A percentile compares a stretch with the other conserved stretches of the same genome.
These are phyloP conservation scores for Drosophila melanocephala DNA, from an alignment of 2,888 invertebrate genomes.

Conservation along the genomic window DNA sequence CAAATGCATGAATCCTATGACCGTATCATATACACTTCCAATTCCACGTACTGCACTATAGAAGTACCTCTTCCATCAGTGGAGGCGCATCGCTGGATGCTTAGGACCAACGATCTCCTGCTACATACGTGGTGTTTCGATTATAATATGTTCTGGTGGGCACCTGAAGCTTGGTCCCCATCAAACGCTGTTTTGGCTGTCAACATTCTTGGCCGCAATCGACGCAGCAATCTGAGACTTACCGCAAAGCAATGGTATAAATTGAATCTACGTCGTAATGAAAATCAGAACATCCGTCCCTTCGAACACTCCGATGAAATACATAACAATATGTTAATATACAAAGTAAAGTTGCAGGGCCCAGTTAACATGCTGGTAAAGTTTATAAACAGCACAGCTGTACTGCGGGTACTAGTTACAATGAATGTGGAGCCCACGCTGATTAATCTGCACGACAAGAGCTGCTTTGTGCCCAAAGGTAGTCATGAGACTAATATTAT, in stretches of 20 bases:
- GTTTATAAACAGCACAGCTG: conserved; percentile 17
- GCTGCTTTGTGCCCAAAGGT: conserved; percentile 16
- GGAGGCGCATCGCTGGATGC: neutral
- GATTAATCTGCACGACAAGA: neutral
- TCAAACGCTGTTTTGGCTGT: conserved; percentile 18
- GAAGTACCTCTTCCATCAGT: conserved; percentile 3
- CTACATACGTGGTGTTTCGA: conserved; percentile 36
- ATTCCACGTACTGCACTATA: conserved; percentile 1
- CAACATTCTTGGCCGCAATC: conserved; percentile 13
- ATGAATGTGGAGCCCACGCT: conserved; percentile 28
- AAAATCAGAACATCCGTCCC: accelerated
- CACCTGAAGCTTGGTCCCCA: conserved; percentile 19
- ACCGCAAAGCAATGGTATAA: conserved; percentile 1
- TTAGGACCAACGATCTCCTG: conserved; percentile 11
- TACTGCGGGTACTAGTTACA: conserved; percentile 22
- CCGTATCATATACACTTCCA: neutral
- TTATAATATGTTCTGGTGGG: conserved; percentile 42
- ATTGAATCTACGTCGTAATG: neutral
- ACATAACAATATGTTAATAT: conserved; percentile 16
- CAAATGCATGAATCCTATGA: conserved; percentile 10
- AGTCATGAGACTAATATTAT: neutral
- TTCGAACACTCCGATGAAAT: conserved; percentile 17
- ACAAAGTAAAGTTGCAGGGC: conserved; percentile 15
- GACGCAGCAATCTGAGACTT: neutral
- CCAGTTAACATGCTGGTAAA: conserved; percentile 23